Evolutionary conservation across 2,113 vertebrate species (phyloP).

Genomic region (Natator depressus): DNA sequence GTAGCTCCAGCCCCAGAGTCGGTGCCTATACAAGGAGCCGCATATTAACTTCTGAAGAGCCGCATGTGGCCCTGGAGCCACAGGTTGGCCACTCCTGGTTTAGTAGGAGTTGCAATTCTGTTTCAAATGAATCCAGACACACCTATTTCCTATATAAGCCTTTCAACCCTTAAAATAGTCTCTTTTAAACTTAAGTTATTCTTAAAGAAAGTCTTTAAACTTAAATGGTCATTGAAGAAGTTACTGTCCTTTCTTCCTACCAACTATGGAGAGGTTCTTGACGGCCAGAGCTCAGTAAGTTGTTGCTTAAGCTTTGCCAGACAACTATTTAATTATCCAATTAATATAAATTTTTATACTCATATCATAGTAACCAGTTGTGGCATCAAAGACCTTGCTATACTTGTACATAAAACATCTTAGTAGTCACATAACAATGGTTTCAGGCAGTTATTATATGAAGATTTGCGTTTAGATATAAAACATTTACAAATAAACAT

Average conservation of each 20-base stretch:
- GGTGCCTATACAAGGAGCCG: too few species aligned
- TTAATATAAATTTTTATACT: not conserved
- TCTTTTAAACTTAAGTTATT: not conserved
- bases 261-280: not conserved
- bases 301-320: not conserved
- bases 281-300: not conserved
- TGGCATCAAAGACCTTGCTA: not conserved
- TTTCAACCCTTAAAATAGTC: not conserved
- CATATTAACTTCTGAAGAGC: too few species aligned
- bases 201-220: not conserved
- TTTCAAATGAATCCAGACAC: not conserved
- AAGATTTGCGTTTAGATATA: not conserved
- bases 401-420: not conserved
- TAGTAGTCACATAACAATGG: not conserved
- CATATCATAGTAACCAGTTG: not conserved
- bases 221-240: not conserved
- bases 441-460: not conserved
- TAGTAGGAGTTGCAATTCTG: rapidly evolving
- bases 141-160: not conserved
- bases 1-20: too few species aligned
- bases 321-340: not conserved
- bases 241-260: not conserved
- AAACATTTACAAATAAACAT: rapidly evolving
- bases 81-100: not conserved
- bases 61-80: too few species aligned